These are phyloP conservation scores for Oreocharis arfaki DNA, from an alignment of 2,113 vertebrate genomes.

Conservation along the genomic window DNA sequence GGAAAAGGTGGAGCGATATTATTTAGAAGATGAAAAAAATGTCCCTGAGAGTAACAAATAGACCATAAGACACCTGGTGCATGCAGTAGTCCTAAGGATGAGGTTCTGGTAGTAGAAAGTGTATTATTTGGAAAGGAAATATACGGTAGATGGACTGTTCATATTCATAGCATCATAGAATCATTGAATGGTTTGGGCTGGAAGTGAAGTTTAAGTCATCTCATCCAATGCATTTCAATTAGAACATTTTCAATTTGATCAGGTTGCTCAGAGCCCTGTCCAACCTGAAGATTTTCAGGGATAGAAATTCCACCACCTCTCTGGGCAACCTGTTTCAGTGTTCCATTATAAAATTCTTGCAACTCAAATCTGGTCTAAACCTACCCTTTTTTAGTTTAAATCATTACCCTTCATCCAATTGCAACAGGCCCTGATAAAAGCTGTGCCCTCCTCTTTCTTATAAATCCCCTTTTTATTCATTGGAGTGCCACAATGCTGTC, in stretches of 20 bases:
- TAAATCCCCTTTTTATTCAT: accelerated
- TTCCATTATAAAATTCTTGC: background rate
- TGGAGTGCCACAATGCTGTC: accelerated
- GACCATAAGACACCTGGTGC: background rate
- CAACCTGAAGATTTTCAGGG: background rate
- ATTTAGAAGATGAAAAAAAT: background rate
- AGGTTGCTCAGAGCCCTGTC: background rate
- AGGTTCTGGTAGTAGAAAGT: background rate
- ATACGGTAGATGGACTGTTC: background rate
- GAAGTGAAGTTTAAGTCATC: background rate
- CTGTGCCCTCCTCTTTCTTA: background rate
- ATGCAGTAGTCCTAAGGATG: background rate
- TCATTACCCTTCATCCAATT: accelerated
- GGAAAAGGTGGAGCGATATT: background rate
- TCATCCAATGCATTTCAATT: background rate
- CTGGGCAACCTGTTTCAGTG: background rate
- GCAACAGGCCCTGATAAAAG: accelerated
- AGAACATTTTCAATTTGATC: background rate
- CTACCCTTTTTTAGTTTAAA: background rate
- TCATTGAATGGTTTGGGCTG: background rate
- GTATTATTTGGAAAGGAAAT: background rate
- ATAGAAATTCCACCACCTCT: background rate
- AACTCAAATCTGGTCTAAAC: background rate
- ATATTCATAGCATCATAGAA: background rate
- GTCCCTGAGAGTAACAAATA: background rate